phyloP scores from a whole-genome alignment of 2,113 vertebrate genomes.

The Sylvilagus bachmani region DNA sequence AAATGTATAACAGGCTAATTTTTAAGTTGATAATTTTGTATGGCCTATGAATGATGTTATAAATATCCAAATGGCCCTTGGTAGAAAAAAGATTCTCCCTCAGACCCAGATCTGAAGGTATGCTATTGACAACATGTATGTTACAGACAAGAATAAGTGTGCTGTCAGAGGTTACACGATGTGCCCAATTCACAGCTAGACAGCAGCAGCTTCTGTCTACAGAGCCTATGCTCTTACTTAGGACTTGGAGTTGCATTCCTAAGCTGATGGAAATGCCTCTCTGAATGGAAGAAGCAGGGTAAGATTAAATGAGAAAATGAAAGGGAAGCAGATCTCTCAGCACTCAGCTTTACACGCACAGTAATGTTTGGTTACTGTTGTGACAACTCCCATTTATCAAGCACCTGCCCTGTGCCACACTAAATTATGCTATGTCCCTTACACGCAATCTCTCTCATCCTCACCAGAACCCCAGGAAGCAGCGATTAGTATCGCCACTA shows the following conservation, averaged over 20 bases:
- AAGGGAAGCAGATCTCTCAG: background rate
- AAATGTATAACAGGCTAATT: too few relatives aligned
- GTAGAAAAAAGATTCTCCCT: too few relatives aligned
- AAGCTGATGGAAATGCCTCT: background rate
- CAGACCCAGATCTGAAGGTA: too few relatives aligned
- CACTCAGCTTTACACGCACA: background rate
- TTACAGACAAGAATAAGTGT: background rate
- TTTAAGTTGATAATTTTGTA: too few relatives aligned
- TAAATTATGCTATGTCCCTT: background rate
- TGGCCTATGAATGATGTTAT: too few relatives aligned
- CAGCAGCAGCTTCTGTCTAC: background rate
- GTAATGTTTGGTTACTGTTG: rapidly evolving
- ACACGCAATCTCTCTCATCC: background rate
- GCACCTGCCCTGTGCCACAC: background rate
- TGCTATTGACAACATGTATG: background rate
- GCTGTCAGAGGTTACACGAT: background rate
- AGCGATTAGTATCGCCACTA: too few relatives aligned
- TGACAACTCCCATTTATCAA: background rate
- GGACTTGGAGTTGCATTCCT: background rate
- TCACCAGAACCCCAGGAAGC: background rate
- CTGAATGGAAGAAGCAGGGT: background rate
- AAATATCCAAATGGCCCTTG: too few relatives aligned
- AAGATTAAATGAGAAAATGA: background rate
- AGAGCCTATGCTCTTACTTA: background rate
- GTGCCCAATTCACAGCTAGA: background rate